Conservation (phyloP, 2,113 vertebrate species). For the Pangasianodon gigas region DNA sequence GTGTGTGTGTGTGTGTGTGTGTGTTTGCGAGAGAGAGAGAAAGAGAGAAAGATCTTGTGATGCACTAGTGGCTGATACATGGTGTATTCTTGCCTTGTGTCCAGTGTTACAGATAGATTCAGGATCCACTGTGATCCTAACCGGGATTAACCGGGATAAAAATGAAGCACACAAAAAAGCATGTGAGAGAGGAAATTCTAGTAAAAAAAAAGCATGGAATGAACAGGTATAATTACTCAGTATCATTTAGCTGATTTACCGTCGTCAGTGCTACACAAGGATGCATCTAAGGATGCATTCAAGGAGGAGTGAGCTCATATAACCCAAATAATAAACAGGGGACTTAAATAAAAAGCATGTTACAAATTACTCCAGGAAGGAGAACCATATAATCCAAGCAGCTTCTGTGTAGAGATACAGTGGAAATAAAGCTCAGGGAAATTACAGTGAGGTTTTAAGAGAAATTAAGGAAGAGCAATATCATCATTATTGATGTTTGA, state of each 20-base stretch:
- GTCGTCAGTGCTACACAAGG: neutral
- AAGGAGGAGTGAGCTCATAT: neutral
- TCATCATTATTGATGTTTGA: neutral
- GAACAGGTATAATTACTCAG: neutral
- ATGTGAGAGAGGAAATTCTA: neutral
- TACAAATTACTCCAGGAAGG: neutral
- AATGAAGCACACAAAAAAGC: neutral
- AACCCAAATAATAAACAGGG: neutral
- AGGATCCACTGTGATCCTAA: neutral
- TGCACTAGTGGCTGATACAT: neutral
- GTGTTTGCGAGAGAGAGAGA: neutral
- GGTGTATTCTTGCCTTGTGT: neutral
- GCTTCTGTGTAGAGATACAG: neutral
- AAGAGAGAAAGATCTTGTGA: neutral
- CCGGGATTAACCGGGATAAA: neutral
- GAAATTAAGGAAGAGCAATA: neutral
- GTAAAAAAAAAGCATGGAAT: neutral
- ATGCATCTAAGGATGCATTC: neutral
- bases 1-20: neutral
- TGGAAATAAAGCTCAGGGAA: neutral
- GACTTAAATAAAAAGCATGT: neutral
- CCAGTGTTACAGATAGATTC: neutral
- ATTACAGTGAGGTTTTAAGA: neutral
- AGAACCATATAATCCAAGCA: neutral
- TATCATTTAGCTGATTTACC: no score